phyloP scores from a whole-genome alignment of 2,113 vertebrate genomes.

The Bungarus multicinctus region DNA sequence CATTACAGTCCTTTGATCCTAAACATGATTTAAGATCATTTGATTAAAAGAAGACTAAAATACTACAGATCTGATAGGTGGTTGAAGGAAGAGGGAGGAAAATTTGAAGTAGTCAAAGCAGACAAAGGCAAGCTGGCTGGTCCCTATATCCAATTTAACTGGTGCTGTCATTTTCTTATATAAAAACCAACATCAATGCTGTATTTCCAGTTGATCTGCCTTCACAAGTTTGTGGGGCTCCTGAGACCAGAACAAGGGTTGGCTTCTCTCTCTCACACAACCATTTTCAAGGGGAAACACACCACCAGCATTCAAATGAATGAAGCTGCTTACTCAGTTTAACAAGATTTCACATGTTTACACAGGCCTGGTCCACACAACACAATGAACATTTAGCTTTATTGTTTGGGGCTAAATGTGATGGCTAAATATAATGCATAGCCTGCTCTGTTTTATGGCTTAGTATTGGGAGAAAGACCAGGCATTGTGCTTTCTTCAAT shows the following conservation, averaged over 20 bases:
- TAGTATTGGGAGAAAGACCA: neutral
- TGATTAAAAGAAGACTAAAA: neutral
- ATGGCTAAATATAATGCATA: neutral
- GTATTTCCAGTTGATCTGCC: neutral
- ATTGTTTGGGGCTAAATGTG: neutral
- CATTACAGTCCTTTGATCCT: neutral
- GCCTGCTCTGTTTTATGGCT: neutral
- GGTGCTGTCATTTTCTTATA: neutral
- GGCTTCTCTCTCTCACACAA: neutral
- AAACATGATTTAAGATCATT: neutral
- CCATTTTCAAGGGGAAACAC: neutral
- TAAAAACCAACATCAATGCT: neutral
- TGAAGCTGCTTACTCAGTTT: neutral
- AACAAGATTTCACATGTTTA: neutral
- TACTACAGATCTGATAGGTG: neutral
- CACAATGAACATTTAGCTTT: neutral
- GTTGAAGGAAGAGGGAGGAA: neutral
- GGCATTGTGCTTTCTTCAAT: neutral
- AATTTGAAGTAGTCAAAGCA: neutral
- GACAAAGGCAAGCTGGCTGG: neutral
- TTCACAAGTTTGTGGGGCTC: neutral
- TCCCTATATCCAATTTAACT: neutral
- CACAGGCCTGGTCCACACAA: neutral
- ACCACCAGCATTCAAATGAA: neutral
- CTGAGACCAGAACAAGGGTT: neutral